Conservation (phyloP, 2,113 vertebrate genomes). For the Charadrius vociferus region DNA sequence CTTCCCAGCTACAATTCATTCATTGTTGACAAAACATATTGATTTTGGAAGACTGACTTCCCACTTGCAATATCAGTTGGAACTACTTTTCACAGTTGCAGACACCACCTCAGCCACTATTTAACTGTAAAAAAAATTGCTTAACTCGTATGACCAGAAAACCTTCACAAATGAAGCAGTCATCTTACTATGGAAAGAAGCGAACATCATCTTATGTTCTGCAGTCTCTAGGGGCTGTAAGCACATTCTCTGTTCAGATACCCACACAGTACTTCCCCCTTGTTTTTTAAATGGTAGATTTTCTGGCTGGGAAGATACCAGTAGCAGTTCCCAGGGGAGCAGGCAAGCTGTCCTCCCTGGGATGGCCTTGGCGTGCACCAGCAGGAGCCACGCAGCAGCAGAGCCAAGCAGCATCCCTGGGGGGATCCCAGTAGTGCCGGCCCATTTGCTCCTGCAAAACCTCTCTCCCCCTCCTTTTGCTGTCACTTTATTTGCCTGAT, state of each 20-base stretch:
- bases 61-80: not conserved
- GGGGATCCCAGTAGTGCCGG: not conserved
- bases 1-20: not conserved
- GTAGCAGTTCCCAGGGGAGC: not conserved
- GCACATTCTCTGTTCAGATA: not conserved
- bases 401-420: not conserved
- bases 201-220: not conserved
- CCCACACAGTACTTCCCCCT: not conserved
- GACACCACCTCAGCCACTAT: not conserved
- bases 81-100: not conserved
- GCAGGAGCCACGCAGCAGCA: not conserved
- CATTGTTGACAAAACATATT: not conserved
- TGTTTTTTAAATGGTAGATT: not conserved
- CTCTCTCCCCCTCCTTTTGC: not conserved
- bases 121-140: not conserved
- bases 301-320: not conserved
- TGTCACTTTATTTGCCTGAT: not conserved
- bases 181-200: not conserved
- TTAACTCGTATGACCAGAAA: not conserved
- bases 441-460: not conserved
- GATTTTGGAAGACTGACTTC: conserved; percentile 1
- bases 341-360: not conserved
- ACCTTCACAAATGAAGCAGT: not conserved
- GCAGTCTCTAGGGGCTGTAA: not conserved
- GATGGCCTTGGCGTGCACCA: not conserved